Percentiles rank a stretch among this genome's conserved stretches.
These are phyloP conservation scores for Lottia scabra DNA, from an alignment of 2,888 invertebrate genomes.

Conservation along the genomic window DNA sequence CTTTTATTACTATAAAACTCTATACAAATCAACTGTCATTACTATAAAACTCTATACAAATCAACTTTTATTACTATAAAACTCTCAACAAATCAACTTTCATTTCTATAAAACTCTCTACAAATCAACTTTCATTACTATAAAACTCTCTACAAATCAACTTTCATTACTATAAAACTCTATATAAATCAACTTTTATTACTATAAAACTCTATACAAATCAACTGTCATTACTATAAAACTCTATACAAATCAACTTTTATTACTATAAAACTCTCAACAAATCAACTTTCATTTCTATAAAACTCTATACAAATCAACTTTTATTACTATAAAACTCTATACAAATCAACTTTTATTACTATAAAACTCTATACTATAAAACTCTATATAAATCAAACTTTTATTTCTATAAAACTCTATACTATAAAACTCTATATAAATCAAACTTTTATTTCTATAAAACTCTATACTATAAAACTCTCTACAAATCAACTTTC, in stretches of 20 bases:
- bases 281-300: constrained; percentile 44
- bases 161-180: constrained; percentile 57
- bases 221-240: constrained; percentile 51
- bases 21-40: constrained; percentile 50
- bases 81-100: constrained; percentile 53
- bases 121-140: constrained; percentile 44
- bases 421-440: constrained; percentile 57
- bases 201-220: constrained; percentile 56
- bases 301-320: constrained; percentile 54
- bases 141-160: constrained; percentile 54
- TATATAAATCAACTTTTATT: constrained; percentile 50
- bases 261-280: constrained; percentile 58
- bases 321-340: constrained; percentile 57
- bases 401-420: too few species aligned
- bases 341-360: constrained; percentile 45
- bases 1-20: constrained; percentile 57
- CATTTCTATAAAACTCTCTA: constrained; percentile 59
- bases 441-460: too few species aligned
- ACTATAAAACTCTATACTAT: too few species aligned
- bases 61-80: constrained; percentile 51
- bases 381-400: constrained; percentile 51
- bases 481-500: constrained; percentile 55
- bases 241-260: constrained; percentile 53
- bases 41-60: constrained; percentile 56
- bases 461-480: constrained; percentile 53